These are phyloP conservation scores for Sylvietta virens DNA, from an alignment of 2,113 vertebrate genomes.

Conservation along the genomic window DNA sequence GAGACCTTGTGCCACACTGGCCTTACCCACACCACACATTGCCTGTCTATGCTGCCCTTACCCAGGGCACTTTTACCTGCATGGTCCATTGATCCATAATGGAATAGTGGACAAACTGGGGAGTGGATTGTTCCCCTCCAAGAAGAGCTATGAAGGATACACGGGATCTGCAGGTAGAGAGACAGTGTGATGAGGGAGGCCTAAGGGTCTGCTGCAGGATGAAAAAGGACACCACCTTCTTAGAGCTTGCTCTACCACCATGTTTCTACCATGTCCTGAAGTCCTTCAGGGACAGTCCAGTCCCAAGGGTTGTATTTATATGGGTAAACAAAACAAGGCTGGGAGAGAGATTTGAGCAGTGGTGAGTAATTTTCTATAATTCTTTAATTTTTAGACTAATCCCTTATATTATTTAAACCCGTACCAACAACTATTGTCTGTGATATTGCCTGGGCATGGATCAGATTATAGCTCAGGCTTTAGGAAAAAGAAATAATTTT, in stretches of 20 bases:
- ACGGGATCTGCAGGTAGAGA: not conserved
- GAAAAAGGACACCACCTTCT: not conserved
- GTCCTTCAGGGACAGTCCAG: not conserved
- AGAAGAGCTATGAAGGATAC: not conserved
- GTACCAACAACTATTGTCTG: not conserved
- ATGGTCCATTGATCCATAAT: too few species aligned
- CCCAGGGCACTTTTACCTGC: not conserved
- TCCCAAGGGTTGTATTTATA: not conserved
- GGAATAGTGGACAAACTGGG: not conserved
- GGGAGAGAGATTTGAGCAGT: not conserved
- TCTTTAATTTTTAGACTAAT: not conserved
- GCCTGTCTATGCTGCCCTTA: not conserved
- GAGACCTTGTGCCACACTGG: not conserved
- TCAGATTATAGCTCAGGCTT: not conserved
- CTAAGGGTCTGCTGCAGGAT: not conserved
- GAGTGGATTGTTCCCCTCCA: not conserved
- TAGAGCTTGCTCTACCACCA: not conserved
- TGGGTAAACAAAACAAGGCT: not conserved
- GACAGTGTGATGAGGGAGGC: not conserved
- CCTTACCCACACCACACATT: not conserved
- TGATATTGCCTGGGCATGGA: not conserved
- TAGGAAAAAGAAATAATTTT: not conserved
- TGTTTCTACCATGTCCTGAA: not conserved
- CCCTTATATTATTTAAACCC: not conserved
- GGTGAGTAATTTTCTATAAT: not conserved